Evolutionary conservation across 2,888 invertebrate genomes (phyloP).

Genomic region (Bruchidius siliquastri): DNA sequence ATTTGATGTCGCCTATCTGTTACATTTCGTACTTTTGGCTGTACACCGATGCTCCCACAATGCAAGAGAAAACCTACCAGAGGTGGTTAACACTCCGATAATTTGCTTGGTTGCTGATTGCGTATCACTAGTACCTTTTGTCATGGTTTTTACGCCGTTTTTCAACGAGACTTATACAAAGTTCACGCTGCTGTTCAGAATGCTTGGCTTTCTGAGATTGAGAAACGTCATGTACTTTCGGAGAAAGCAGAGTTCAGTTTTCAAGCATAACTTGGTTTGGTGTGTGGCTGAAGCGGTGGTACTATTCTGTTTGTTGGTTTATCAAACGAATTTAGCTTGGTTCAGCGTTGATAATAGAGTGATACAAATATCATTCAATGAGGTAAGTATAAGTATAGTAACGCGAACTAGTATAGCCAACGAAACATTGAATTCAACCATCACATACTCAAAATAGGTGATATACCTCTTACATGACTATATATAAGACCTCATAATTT

Average conservation of each 20-base stretch:
- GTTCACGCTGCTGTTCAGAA: slow-evolving; percentile 31
- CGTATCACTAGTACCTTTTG: slow-evolving; percentile 13
- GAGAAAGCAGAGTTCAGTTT: slow-evolving; percentile 13
- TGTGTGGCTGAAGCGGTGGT: background rate
- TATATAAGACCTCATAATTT: too few relatives aligned
- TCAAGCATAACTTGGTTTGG: background rate
- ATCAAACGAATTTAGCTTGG: slow-evolving; percentile 48
- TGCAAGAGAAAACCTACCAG: slow-evolving; percentile 2
- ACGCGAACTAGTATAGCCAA: too few relatives aligned
- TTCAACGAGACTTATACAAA: slow-evolving; percentile 7
- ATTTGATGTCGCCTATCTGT: slow-evolving; percentile 18
- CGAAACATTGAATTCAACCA: too few relatives aligned
- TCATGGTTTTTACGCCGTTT: slow-evolving; percentile 5
- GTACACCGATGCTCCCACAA: slow-evolving; percentile 15
- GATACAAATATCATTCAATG: background rate
- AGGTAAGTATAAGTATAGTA: background rate
- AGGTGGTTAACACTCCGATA: slow-evolving; percentile 2
- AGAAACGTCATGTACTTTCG: slow-evolving; percentile 49
- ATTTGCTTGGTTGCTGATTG: slow-evolving; percentile 15
- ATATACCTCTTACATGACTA: too few relatives aligned
- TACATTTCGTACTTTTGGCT: slow-evolving; percentile 13
- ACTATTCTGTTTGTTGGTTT: background rate
- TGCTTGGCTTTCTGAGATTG: slow-evolving; percentile 46
- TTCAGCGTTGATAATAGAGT: slow-evolving; percentile 17
- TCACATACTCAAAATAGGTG: too few relatives aligned